phyloP scores from a whole-genome alignment of 2,888 invertebrate genomes.

The Apotomis betuletana region DNA sequence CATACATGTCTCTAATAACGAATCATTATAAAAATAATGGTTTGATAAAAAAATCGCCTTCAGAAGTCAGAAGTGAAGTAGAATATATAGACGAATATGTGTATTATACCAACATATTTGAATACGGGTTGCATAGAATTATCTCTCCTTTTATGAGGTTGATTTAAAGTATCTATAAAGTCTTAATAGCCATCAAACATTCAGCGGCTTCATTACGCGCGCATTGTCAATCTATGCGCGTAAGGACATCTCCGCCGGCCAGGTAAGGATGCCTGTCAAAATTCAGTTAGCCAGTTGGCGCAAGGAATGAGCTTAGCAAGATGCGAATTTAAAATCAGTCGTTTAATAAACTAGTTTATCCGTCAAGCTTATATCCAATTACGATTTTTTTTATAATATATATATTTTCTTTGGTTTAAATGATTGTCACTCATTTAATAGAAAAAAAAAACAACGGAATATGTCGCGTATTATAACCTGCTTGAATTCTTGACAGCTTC shows the following conservation, averaged over 20 bases:
- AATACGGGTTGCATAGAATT: not conserved
- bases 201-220: conserved; percentile 63
- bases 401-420: no score
- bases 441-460: no score
- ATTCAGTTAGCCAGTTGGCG: conserved; percentile 54
- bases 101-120: not conserved
- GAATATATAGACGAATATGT: no score
- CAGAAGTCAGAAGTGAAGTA: no score
- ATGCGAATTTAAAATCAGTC: not conserved
- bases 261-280: conserved; percentile 67
- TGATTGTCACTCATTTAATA: no score
- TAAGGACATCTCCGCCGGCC: conserved; percentile 56
- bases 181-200: conserved; percentile 37
- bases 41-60: no score
- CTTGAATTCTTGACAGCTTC: no score
- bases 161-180: conserved; percentile 16
- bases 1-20: no score
- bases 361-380: no score
- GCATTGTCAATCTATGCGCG: conserved; percentile 70
- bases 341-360: not conserved
- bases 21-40: no score
- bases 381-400: no score
- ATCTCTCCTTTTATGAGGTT: not conserved
- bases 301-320: conserved; percentile 15
- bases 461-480: no score